phyloP scores from a whole-genome alignment of 2,888 invertebrate species.

The Drosophila anomelani region DNA sequence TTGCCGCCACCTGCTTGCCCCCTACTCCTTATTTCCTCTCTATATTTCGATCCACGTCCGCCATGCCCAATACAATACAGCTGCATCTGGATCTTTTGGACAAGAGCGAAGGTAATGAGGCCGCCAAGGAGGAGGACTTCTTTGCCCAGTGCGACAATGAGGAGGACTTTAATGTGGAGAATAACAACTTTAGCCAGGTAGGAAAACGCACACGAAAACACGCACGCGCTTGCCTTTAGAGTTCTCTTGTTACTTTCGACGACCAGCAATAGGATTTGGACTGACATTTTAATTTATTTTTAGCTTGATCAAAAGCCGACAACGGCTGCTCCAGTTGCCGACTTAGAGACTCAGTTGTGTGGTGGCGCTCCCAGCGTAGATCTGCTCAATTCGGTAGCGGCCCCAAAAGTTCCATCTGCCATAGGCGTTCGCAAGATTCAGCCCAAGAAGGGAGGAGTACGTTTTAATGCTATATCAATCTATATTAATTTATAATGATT shows the following conservation, averaged over 20 bases:
- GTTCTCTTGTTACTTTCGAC: slow-evolving; percentile 15
- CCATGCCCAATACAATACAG: slow-evolving; percentile 84
- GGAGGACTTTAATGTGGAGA: slow-evolving; percentile 79
- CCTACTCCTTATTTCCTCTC: slow-evolving; percentile 9
- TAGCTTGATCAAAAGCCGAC: slow-evolving; percentile 68
- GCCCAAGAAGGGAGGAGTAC: slow-evolving; percentile 89
- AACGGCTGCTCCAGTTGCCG: slow-evolving; percentile 29
- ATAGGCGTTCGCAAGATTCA: slow-evolving; percentile 90
- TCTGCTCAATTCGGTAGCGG: slow-evolving; percentile 80
- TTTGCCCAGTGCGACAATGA: slow-evolving; percentile 91
- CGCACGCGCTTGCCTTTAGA: slow-evolving; percentile 28
- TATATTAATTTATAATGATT: background rate
- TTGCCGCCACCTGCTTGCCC: slow-evolving; percentile 16
- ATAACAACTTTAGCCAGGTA: slow-evolving; percentile 86
- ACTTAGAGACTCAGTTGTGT: slow-evolving; percentile 40
- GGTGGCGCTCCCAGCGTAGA: slow-evolving; percentile 83
- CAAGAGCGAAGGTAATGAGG: slow-evolving; percentile 86
- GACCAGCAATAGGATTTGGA: background rate
- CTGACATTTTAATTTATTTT: slow-evolving; percentile 7
- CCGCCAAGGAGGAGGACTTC: slow-evolving; percentile 89
- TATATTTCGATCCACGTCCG: slow-evolving; percentile 2
- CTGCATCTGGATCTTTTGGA: slow-evolving; percentile 90
- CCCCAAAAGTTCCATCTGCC: slow-evolving; percentile 87
- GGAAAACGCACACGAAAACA: slow-evolving; percentile 16
- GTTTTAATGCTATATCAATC: slow-evolving; percentile 58